Evolutionary conservation across 2,888 invertebrate species (phyloP), one percentile per base, ranked within the genome.

Genomic region (Dichetophora obliterata): DNA sequence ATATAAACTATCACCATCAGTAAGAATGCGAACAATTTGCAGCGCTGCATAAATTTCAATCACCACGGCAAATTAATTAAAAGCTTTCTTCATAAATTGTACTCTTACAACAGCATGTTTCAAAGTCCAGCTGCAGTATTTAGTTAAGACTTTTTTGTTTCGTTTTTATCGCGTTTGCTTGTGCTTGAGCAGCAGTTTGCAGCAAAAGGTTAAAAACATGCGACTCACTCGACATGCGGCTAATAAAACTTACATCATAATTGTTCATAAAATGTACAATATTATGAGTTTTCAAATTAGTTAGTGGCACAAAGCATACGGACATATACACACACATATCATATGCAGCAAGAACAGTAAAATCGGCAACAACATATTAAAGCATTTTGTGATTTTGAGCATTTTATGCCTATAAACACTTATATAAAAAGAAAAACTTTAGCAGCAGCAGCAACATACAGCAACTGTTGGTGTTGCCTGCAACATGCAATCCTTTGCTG

Each of bases 221-320:
- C 66, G 43, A 37, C 66, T 37, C 63, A 52, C 24, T 43, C 50
- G 61, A 65, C 75, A 74, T 48, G 69, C 73, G 73, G 82, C 82
- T 84, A 87, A 87, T 87, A 87, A 87, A 87, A 87, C 87, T 87
- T 88, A 84, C 84, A 87, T 85, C 85, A 87, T 88, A 88, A 87
- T 87, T 88, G 87, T 87, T 84, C 85, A 87, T 87, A 87, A 87
- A 87, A 85, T 86, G 82, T 81, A 79, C 83, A 85, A 87, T 83
- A 84, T 87, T 87, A 87, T 87, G 87, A 84, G 83, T 84, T 85
- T 86, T 86, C 83, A 84, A 86, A 87, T 86, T 86, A 85, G 85
- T 85, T 84, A 83, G 84, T 82, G 34, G 24, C 54, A 69, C 37
- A 54, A n/a, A 27, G 54, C 70, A 16, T 54, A 24, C 22, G 5